These are phyloP conservation scores for Fratercula arctica DNA, from an alignment of 2,797 vertebrate species.

Conservation along the genomic window DNA sequence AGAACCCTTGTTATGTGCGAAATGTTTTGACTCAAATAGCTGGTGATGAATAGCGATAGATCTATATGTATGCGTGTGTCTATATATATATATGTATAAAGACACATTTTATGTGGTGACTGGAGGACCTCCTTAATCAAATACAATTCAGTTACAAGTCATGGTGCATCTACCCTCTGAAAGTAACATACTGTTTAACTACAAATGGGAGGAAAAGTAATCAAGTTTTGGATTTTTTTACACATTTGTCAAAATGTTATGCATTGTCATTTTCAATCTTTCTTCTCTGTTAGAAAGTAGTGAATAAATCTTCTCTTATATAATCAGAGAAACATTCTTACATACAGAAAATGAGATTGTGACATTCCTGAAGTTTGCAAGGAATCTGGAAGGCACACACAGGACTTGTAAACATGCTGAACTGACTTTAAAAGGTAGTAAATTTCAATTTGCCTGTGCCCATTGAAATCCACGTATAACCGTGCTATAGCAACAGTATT, in stretches of 20 bases:
- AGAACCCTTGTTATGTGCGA: background rate
- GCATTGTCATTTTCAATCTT: background rate
- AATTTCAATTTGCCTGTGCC: background rate
- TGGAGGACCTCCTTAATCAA: background rate
- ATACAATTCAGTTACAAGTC: background rate
- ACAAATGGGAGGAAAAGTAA: background rate
- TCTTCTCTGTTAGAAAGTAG: background rate
- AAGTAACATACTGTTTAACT: background rate
- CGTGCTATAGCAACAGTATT: conserved; percentile 35
- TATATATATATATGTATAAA: background rate
- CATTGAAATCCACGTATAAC: conserved; percentile 3
- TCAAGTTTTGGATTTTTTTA: background rate
- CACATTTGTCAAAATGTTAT: background rate
- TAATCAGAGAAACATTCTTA: background rate
- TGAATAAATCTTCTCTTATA: background rate
- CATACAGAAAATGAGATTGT: background rate
- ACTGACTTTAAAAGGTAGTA: conserved; percentile 1
- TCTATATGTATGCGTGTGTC: background rate
- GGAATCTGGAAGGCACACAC: background rate
- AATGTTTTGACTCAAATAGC: conserved; percentile 7
- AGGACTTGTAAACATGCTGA: background rate
- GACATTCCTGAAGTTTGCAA: background rate
- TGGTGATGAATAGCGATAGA: background rate
- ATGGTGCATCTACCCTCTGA: background rate
- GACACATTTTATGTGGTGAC: background rate